Evolutionary conservation across 2,888 invertebrate genomes (phyloP).

Genomic region (Salpingus planirostris): DNA sequence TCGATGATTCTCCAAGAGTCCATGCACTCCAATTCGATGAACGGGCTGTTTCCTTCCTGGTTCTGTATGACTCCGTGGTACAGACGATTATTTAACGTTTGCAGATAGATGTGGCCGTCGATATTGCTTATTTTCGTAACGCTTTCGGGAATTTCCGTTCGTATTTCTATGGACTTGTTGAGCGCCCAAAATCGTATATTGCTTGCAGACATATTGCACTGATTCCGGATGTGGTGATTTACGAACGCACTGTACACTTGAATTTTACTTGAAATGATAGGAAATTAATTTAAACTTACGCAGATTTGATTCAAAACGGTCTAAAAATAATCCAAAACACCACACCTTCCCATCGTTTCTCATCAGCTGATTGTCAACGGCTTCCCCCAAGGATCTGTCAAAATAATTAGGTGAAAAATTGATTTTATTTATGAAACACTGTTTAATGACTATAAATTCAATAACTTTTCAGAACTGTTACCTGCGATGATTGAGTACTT

Average conservation of each 20-base stretch:
- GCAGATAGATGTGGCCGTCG: slow-evolving; percentile 41
- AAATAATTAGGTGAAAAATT: no score
- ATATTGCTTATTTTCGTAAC: slow-evolving; percentile 42
- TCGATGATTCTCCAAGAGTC: slow-evolving; percentile 51
- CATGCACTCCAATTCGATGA: slow-evolving; percentile 37
- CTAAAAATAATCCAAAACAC: slow-evolving; percentile 2
- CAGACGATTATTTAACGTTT: slow-evolving; percentile 39
- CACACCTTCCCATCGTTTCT: slow-evolving; percentile 10
- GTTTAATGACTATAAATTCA: no score
- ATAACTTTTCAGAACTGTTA: no score
- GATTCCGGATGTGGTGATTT: no score
- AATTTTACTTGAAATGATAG: no score
- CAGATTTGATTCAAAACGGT: no score
- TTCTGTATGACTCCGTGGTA: slow-evolving; percentile 39
- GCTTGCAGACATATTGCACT: no score
- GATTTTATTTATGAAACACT: no score
- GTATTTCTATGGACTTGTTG: slow-evolving; percentile 26
- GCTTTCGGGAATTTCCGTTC: slow-evolving; percentile 29
- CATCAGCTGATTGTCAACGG: slow-evolving; percentile 12
- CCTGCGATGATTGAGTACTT: no score
- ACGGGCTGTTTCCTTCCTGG: slow-evolving; percentile 8
- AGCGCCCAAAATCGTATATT: slow-evolving; percentile 28
- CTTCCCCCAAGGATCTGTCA: no score
- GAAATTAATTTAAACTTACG: no score
- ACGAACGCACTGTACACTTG: no score